These are phyloP conservation scores for Lophura nycthemera DNA, from an alignment of 2,113 vertebrate species.

Conservation along the genomic window DNA sequence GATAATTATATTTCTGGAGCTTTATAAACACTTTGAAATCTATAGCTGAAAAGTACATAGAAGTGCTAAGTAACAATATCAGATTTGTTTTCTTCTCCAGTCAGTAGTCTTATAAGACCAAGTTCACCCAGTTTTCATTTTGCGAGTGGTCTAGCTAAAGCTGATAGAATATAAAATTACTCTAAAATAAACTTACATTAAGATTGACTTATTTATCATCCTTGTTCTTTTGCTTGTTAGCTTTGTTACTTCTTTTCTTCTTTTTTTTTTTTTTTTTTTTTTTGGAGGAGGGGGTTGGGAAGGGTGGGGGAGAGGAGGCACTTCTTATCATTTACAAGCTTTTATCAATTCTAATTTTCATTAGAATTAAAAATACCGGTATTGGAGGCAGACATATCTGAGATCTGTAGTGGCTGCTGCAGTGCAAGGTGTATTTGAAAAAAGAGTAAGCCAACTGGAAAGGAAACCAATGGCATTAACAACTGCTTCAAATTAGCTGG, in stretches of 20 bases:
- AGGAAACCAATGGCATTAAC: background rate
- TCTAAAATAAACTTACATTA: background rate
- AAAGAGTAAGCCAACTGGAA: background rate
- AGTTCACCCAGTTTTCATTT: background rate
- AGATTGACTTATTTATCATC: background rate
- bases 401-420: background rate
- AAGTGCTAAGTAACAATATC: background rate
- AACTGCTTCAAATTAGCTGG: background rate
- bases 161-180: background rate
- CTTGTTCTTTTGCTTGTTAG: background rate
- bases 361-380: background rate
- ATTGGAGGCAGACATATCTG: background rate
- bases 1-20: conserved; percentile 54
- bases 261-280: no score
- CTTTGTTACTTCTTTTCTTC: background rate
- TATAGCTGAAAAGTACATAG: conserved; percentile 27
- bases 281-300: no score
- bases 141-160: background rate
- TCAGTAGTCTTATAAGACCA: background rate
- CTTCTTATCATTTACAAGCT: background rate
- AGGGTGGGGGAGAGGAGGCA: no score
- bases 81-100: background rate
- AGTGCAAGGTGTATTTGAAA: background rate
- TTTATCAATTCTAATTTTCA: background rate
- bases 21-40: conserved; percentile 62